A percentile compares a stretch with the other conserved stretches of the same genome.
These are phyloP conservation scores for Grallaria varia DNA, from an alignment of 2,113 vertebrate genomes.

Conservation along the genomic window DNA sequence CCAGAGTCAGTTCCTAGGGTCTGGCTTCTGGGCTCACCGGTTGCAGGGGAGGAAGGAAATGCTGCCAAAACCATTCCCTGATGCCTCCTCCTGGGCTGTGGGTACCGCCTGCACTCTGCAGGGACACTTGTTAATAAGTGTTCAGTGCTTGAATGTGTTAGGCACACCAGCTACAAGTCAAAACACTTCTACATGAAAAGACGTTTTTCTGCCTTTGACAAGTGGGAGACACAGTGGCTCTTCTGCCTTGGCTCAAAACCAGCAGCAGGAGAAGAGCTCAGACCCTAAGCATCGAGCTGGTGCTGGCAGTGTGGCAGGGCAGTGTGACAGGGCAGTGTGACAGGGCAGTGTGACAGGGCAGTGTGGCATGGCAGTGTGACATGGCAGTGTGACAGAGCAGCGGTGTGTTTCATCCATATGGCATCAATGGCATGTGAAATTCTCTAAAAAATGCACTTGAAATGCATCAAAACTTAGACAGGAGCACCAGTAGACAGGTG, in stretches of 20 bases:
- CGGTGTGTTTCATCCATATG: fast-evolving
- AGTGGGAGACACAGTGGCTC: fast-evolving
- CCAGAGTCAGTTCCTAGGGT: not conserved
- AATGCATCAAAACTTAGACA: not conserved
- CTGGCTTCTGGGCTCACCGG: not conserved
- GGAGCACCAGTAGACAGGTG: not conserved
- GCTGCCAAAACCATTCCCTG: not conserved
- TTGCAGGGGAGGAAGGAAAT: not conserved
- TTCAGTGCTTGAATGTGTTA: not conserved
- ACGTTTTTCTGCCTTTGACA: not conserved
- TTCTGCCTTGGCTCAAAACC: not conserved
- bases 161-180: not conserved
- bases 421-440: not conserved
- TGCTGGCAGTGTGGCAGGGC: not conserved
- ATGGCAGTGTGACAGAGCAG: not conserved
- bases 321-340: not conserved
- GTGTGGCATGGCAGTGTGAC: fast-evolving
- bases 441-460: not conserved
- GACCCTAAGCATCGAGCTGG: fast-evolving
- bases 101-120: not conserved
- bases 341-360: not conserved
- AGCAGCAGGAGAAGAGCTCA: not conserved
- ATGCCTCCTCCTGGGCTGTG: not conserved
- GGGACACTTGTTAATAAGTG: not conserved
- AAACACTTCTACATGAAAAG: not conserved